Evolutionary conservation across 2,113 vertebrate species (phyloP).

Genomic region (Rhinogobius similis): DNA sequence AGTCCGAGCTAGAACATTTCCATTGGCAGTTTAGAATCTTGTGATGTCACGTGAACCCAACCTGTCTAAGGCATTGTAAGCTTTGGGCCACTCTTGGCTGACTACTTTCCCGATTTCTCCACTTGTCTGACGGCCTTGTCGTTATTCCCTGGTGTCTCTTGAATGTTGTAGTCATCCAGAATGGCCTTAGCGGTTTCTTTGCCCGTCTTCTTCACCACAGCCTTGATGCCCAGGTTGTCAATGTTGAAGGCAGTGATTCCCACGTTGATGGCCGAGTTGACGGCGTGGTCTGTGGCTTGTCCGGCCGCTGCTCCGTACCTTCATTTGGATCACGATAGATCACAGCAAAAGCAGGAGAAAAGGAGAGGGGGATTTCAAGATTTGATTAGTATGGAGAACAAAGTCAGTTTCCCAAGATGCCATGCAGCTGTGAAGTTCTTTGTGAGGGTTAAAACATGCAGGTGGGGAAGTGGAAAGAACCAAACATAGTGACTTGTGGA

Average conservation of each 20-base stretch:
- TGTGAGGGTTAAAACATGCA: conserved; percentile 50
- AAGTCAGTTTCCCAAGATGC: conserved; percentile 5
- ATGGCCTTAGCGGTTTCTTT: conserved; percentile 88
- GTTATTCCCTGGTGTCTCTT: conserved; percentile 61
- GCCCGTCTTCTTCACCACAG: conserved; percentile 91
- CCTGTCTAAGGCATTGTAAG: neutral
- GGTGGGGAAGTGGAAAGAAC: neutral
- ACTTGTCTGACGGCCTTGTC: conserved; percentile 30
- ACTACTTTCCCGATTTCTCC: conserved; percentile 61
- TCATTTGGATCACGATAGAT: conserved; percentile 57
- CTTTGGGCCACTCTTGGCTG: conserved; percentile 1
- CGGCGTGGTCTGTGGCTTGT: conserved; percentile 87
- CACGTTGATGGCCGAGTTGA: conserved; percentile 94
- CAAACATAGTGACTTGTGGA: neutral
- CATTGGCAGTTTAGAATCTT: neutral
- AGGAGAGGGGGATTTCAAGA: conserved; percentile 6
- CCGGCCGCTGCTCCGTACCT: conserved; percentile 93
- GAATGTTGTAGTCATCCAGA: conserved; percentile 89
- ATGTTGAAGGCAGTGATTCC: conserved; percentile 94
- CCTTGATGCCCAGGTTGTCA: conserved; percentile 93
- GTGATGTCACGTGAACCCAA: neutral
- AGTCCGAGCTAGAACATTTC: too few species aligned
- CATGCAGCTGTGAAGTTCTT: conserved; percentile 21
- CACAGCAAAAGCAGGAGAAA: conserved; percentile 12
- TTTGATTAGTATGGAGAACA: conserved; percentile 9